Conservation (phyloP, 2,113 vertebrate species). For the Ranitomeya variabilis region DNA sequence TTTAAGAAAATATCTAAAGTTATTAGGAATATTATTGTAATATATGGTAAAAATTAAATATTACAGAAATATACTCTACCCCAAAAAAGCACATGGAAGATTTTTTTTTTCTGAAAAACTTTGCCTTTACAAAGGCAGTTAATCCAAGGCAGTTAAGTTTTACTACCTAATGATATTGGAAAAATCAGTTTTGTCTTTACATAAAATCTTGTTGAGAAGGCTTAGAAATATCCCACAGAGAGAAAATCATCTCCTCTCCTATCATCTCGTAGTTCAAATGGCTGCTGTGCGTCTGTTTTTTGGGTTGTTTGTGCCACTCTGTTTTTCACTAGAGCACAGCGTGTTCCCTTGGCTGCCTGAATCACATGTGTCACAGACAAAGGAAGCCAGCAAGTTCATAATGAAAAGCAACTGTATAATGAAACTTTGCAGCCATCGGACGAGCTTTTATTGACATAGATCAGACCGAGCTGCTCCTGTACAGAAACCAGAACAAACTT, state of each 20-base stretch:
- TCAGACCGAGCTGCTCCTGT: neutral
- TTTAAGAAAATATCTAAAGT: no score
- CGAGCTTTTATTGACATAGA: slow-evolving; percentile 5
- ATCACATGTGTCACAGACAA: slow-evolving; percentile 37
- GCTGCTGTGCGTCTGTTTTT: neutral
- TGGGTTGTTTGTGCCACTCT: slow-evolving; percentile 30
- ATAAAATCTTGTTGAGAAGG: neutral
- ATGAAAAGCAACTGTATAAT: slow-evolving; percentile 50
- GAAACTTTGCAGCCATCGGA: slow-evolving; percentile 37
- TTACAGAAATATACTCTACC: no score
- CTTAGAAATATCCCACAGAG: neutral
- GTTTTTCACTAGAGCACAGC: slow-evolving; percentile 59
- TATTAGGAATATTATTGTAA: no score
- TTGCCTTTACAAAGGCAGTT: no score
- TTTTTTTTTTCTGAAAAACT: no score
- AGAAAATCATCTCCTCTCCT: neutral
- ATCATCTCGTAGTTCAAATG: slow-evolving; percentile 29
- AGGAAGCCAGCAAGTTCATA: slow-evolving; percentile 39
- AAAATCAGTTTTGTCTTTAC: neutral
- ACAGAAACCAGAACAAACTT: neutral
- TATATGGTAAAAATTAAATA: no score
- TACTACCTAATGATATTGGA: neutral
- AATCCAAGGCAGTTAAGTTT: no score
- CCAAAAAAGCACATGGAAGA: no score
- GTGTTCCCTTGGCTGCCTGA: slow-evolving; percentile 62